Base-by-base conservation (phyloP, 2,888 invertebrate genomes). In the Flexamia atlantica region DNA sequence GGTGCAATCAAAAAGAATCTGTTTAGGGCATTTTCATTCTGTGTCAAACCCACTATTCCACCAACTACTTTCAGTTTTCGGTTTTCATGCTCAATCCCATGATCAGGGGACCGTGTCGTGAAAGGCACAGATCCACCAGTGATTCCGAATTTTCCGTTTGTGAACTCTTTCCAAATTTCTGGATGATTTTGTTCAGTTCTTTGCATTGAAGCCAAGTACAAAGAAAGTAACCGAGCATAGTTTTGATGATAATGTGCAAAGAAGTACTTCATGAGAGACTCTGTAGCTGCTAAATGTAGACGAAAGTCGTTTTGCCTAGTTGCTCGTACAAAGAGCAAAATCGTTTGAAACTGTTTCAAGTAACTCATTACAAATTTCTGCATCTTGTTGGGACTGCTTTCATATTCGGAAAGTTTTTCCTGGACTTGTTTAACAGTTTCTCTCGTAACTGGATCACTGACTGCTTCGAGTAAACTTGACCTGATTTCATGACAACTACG, bases 31-130 rank as follows among this genome's bases (percentile, higher is more conserved):
- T 10, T 50, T 7, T 50, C 12, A 50, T 50, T 50, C 50, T 50
- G 50, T 50, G 14, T 50, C 50, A 50, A 50, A 10, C 50, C 50
- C 50, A 50, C 50, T 50, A 50, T 50, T 50, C 50, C n/a, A 50
- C 50, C 50, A 17, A 50, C 17, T 50, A 50, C n/a, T 50, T 50
- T n/a, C 50, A 50, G 50, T 50, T 50, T 50, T 17, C 50, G 50
- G n/a, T 50, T 50, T 50, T 50, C 50, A 50, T 50, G 50, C 50
- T 50, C 50, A 50, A 50, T 50, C 17, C n/a, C 50, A 50, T 50
- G 50, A 50, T 50, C 50, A 50, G 50, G 50, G 12, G 50, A 50
- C n/a, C 50, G 50, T 50, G 50, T 50, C 50, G n/a, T 50, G n/a
- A 14, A n/a, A n/a, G 50, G 50, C 50, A 50, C 50, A 50, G 50